Evolutionary conservation across 2,113 vertebrate species (phyloP), one percentile per base, ranked within the genome.

Genomic region (Ancistrus triradiatus): DNA sequence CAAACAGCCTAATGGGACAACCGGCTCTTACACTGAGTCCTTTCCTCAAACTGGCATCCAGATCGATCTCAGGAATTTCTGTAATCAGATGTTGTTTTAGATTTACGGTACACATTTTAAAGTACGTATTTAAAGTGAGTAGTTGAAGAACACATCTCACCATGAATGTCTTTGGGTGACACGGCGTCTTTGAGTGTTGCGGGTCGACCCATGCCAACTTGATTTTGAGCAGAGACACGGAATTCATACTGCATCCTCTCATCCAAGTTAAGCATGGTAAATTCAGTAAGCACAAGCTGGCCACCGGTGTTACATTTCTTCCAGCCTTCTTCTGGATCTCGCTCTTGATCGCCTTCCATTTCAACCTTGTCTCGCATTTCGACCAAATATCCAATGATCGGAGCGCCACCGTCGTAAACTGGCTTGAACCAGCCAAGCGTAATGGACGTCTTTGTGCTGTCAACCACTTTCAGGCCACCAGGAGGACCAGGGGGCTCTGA

Each of bases 31-130:
- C 95, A 4, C 83, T 80, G 50, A 99, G 85, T 67, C 95, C 83
- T 74, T 99, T 99, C 75, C 95, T 93, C 83, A 99, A 88, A 77
- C 93, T 96, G 72, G 95, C 96, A 75, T 99, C 96, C 78, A 99
- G 81, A 11, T 99, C 96, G 67, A 99, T 95, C 80, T 99, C 96
- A 31, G 96, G 96, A 70, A 92, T 79, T 87, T 99, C 96, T 99
- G 86, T 81, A 69, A 27, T 10, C 62, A 49, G 42, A 50, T 37
- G 78, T 4, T 46, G 27, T 2, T 9, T 27, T 13, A 53, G 42
- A 15, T 46, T 1, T 38, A 43, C 15, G 44, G 17, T 33, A 27
- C 4, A 22, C 35, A 38, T 24, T 43, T 24, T 6, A 38, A 6
- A 14, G 2, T 31, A 31, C n/a, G n/a, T n/a, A n/a, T n/a, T 31